These are phyloP conservation scores for Drosophila mauritiana DNA, from an alignment of 1,140 invertebrate genomes.

Conservation along the genomic window DNA sequence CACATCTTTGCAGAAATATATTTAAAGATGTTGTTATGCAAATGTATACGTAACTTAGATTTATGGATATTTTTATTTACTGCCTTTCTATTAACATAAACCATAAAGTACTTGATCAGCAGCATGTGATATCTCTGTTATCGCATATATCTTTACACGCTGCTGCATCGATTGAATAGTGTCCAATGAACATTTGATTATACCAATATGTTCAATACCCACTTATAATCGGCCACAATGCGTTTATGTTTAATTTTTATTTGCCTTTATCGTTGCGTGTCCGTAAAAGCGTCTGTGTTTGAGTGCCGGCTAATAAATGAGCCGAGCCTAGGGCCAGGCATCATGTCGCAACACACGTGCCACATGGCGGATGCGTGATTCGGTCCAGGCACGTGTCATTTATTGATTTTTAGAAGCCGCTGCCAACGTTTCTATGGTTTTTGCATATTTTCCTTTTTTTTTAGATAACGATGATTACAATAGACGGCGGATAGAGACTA, in stretches of 20 bases:
- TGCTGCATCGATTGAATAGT: constrained; percentile 45
- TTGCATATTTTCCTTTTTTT: constrained; percentile 17
- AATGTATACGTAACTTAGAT: background rate
- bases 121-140: constrained; percentile 22
- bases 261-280: constrained; percentile 24
- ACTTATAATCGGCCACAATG: constrained; percentile 42
- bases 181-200: constrained; percentile 51
- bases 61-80: background rate
- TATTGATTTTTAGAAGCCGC: constrained; percentile 46
- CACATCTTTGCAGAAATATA: too few relatives aligned
- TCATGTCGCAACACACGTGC: constrained; percentile 22
- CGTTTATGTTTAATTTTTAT: constrained; percentile 56
- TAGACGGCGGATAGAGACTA: constrained; percentile 18
- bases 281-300: constrained; percentile 19
- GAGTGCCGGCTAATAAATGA: constrained; percentile 47
- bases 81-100: background rate
- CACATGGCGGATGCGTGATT: constrained; percentile 51
- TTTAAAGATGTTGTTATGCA: background rate
- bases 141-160: constrained; percentile 54
- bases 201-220: constrained; percentile 46
- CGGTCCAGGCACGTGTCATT: constrained; percentile 41
- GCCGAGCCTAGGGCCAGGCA: constrained; percentile 17
- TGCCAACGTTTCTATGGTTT: constrained; percentile 21
- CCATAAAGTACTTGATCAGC: background rate
- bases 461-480: constrained; percentile 15